Base-by-base conservation (phyloP, 2,797 vertebrate species). In the Diplodus sargus region DNA sequence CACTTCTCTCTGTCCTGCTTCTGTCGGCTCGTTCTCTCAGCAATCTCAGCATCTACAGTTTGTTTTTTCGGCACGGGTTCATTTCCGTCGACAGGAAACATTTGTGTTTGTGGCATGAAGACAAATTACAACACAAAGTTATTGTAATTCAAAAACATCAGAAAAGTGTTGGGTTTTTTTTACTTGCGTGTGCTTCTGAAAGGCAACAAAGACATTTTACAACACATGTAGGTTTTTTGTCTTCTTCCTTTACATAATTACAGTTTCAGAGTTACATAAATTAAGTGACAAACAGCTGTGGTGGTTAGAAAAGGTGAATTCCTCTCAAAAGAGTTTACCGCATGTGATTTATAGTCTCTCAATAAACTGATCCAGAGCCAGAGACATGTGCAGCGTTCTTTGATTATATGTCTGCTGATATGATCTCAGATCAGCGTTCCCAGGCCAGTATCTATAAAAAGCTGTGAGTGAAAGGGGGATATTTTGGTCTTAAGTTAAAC, bases 1-100 rank as follows among this genome's bases (percentile, higher is more conserved):
- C 86, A 89, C 81, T 90, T 74, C 76, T 74, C 79, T 82, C 71
- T 84, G 42, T 39, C 77, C 75, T 73, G 61, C n/a, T 84, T 74
- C 30, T 70, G 15, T 70, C 30, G 18, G 34, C 39, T 30, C 58
- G 30, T 25, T 28, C 18, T 64, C 59, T 62, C 4, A 62, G 39
- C 70, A 4, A 23, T 5, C 16, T 62, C 1, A 15, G 18, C 5
- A 65, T 45, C 45, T 34, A 28, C 4, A 28, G 28, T 78, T 83
- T 53, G 45, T 3, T 52, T 45, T 20, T 34, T 47, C n/a, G 15
- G 30, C 48, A 72, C 63, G 8, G 59, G 57, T 54, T 34, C 7
- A 13, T 28, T 49, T 64, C 6, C 45, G 22, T 68, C 59, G 28
- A 72, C 3, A 45, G 49, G 2, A 61, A 3, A 67, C 61, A 22